Evolutionary conservation across 2,888 invertebrate genomes (phyloP).

Genomic region (Plusia festucae): DNA sequence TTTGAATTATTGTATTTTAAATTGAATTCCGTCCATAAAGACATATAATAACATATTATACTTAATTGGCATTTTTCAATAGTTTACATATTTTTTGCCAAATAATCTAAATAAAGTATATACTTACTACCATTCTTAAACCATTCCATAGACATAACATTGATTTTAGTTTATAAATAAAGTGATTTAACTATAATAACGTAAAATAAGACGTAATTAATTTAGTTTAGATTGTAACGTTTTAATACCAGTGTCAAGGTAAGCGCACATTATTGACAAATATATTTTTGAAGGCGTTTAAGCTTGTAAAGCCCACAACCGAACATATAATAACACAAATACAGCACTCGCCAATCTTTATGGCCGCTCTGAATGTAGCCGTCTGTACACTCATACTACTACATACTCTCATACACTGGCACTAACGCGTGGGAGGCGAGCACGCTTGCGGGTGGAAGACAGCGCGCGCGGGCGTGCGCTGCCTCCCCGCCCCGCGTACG

Average conservation of each 20-base stretch:
- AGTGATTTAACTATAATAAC: conserved; percentile 64
- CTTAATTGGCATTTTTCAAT: not conserved
- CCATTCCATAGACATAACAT: conserved; percentile 44
- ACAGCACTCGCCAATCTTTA: no score
- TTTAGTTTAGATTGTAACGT: conserved; percentile 57
- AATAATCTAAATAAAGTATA: conserved; percentile 31
- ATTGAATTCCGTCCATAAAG: not conserved
- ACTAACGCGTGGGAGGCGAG: no score
- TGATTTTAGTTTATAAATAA: conserved; percentile 50
- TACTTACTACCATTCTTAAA: conserved; percentile 27
- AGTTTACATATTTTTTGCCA: conserved; percentile 40
- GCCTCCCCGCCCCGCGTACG: no score
- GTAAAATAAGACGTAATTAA: conserved; percentile 70
- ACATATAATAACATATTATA: no score
- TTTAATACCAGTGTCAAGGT: conserved; percentile 54
- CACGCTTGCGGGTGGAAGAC: no score
- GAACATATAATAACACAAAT: no score
- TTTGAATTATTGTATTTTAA: not conserved
- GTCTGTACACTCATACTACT: no score
- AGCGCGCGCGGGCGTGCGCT: no score
- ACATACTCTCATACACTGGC: no score
- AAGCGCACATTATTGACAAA: conserved; percentile 52
- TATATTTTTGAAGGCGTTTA: not conserved
- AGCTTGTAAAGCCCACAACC: not conserved
- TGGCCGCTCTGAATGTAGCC: no score